Evolutionary conservation across 2,888 invertebrate species (phyloP), one percentile per base, ranked within the genome.

Genomic region (Tromatobia lineatoria): DNA sequence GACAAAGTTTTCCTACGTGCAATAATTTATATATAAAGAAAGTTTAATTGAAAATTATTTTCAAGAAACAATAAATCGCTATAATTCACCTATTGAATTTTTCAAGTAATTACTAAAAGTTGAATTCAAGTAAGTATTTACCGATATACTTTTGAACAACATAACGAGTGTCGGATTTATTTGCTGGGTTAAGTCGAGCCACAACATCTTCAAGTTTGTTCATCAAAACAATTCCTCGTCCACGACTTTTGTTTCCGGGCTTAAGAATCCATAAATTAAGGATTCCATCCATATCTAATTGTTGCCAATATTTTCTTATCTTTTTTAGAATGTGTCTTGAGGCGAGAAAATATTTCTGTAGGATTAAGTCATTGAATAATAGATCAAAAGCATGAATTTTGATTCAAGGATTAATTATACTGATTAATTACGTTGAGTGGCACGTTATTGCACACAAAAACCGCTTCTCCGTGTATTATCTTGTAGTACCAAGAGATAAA

Each of bases 101-200:
- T 29, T n/a, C n/a, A n/a, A n/a, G n/a, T n/a, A n/a, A n/a, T n/a
- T n/a, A n/a, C n/a, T n/a, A n/a, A n/a, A n/a, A n/a, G n/a, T n/a
- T n/a, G n/a, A n/a, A n/a, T n/a, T n/a, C n/a, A n/a, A n/a, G n/a
- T n/a, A n/a, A n/a, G 42, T 25, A 71, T 71, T 94, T 95, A 98
- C 98, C 98, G 89, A 99, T 98, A 93, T 99, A 99, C 94, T 99
- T 99, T 93, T 99, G 99, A 13, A 99, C 97, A 69, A 99, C 98
- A 93, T 97, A 99, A 95, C 97, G 96, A 91, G 96, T 95, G 91
- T 96, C 96, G 38, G 90, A 88, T 83, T 93, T 94, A 71, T 91
- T 92, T n/a, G 89, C 88, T 0, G 93, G 92, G 76, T 92, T 94
- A n/a, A 97, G 95, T 74, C 96, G 95, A 34, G 96, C 96, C 87